phyloP scores from a whole-genome alignment of 2,888 invertebrate species.

The Caenorhabditis sp. region DNA sequence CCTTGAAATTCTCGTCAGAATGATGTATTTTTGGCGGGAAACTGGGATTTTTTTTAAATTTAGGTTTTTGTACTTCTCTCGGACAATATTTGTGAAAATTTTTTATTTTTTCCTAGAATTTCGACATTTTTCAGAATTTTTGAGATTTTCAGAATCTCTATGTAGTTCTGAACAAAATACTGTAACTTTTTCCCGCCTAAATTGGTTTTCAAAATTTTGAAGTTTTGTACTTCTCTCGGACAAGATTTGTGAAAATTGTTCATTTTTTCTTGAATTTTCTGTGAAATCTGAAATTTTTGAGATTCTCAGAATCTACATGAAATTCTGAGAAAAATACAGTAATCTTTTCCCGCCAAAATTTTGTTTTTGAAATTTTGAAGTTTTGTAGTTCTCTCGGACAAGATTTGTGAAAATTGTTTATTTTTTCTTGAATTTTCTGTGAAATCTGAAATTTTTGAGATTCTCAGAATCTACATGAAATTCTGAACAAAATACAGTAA shows the following conservation, averaged over 20 bases:
- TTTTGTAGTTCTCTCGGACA: background rate
- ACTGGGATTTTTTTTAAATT: background rate
- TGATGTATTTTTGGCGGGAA: background rate
- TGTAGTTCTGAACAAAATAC: no score
- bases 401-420: background rate
- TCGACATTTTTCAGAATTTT: no score
- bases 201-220: constrained; percentile 66
- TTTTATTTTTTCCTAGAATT: no score
- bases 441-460: no score
- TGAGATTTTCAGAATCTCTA: no score
- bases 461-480: no score
- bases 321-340: background rate
- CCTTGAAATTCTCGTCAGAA: background rate
- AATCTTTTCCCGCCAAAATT: background rate
- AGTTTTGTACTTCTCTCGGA: constrained; percentile 69
- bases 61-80: background rate
- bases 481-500: no score
- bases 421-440: no score
- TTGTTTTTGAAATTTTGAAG: background rate
- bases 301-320: no score
- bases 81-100: no score
- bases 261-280: constrained; percentile 82
- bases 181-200: background rate
- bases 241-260: constrained; percentile 72
- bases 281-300: background rate